Conservation (phyloP, 2,888 invertebrate genomes). For the Hesperia comma region DNA sequence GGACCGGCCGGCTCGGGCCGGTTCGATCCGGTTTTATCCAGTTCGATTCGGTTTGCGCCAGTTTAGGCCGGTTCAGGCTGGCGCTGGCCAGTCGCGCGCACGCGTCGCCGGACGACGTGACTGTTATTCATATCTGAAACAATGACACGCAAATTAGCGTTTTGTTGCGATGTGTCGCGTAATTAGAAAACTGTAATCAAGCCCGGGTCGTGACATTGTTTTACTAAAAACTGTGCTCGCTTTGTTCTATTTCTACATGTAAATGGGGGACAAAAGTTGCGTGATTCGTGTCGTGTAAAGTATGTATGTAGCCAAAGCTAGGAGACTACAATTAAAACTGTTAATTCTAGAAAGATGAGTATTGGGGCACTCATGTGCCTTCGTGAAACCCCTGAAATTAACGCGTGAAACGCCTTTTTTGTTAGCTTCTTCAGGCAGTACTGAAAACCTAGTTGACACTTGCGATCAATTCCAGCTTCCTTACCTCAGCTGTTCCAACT, state of each 20-base stretch:
- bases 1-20: slow-evolving; percentile 40
- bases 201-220: slow-evolving; percentile 7
- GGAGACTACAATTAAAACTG: too few relatives aligned
- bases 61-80: slow-evolving; percentile 39
- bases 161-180: slow-evolving; percentile 9
- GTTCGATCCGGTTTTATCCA: slow-evolving; percentile 47
- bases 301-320: too few relatives aligned
- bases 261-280: not conserved
- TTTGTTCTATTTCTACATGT: not conserved
- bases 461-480: too few relatives aligned
- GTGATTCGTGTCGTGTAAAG: not conserved
- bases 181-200: slow-evolving; percentile 34
- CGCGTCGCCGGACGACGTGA: slow-evolving; percentile 64
- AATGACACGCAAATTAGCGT: slow-evolving; percentile 40
- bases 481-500: too few relatives aligned
- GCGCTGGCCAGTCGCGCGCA: slow-evolving; percentile 48
- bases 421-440: too few relatives aligned
- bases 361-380: too few relatives aligned
- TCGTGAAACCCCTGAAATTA: too few relatives aligned
- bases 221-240: not conserved
- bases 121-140: slow-evolving; percentile 76
- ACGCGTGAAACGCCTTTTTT: too few relatives aligned
- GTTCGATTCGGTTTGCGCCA: slow-evolving; percentile 41
- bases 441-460: too few relatives aligned
- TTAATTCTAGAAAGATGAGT: too few relatives aligned